Evolutionary conservation across 2,888 invertebrate species (phyloP).

Genomic region (Zygothrica quintamaculata): DNA sequence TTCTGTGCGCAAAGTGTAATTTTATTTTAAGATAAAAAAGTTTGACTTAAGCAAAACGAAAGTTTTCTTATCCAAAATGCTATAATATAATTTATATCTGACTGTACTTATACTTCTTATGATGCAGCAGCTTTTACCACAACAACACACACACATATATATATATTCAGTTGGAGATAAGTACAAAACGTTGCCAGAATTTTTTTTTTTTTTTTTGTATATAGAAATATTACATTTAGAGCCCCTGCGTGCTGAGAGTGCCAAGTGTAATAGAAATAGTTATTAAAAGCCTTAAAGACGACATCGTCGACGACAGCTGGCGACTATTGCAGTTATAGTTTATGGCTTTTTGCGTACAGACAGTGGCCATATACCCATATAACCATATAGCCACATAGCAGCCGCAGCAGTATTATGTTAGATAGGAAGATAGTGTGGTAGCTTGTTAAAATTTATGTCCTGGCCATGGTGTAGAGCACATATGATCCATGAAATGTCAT

Average conservation of each 20-base stretch:
- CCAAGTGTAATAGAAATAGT: slow-evolving; percentile 78
- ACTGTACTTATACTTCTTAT: slow-evolving; percentile 19
- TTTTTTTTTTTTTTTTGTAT: too few relatives aligned
- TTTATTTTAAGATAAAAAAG: too few relatives aligned
- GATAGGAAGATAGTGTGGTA: slow-evolving; percentile 37
- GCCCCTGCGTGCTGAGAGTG: slow-evolving; percentile 65
- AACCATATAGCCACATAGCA: slow-evolving; percentile 34
- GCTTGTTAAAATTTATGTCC: slow-evolving; percentile 69
- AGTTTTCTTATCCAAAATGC: too few relatives aligned
- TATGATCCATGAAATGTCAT: slow-evolving; percentile 76
- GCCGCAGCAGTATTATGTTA: too few relatives aligned
- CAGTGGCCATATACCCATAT: too few relatives aligned
- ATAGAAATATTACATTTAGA: slow-evolving; percentile 53
- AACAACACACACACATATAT: background rate
- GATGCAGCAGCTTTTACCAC: background rate
- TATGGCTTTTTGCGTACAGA: slow-evolving; percentile 38
- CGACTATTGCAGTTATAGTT: slow-evolving; percentile 44
- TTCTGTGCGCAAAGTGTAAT: too few relatives aligned
- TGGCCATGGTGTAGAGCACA: slow-evolving; percentile 22
- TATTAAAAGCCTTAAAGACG: slow-evolving; percentile 65
- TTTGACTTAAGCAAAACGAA: too few relatives aligned
- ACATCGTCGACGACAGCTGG: slow-evolving; percentile 64
- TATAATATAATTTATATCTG: slow-evolving; percentile 10
- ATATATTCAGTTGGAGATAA: slow-evolving; percentile 48
- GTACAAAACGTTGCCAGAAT: slow-evolving; percentile 69